Base-by-base conservation (phyloP, 2,797 vertebrate genomes). In the Delichon dasypus region DNA sequence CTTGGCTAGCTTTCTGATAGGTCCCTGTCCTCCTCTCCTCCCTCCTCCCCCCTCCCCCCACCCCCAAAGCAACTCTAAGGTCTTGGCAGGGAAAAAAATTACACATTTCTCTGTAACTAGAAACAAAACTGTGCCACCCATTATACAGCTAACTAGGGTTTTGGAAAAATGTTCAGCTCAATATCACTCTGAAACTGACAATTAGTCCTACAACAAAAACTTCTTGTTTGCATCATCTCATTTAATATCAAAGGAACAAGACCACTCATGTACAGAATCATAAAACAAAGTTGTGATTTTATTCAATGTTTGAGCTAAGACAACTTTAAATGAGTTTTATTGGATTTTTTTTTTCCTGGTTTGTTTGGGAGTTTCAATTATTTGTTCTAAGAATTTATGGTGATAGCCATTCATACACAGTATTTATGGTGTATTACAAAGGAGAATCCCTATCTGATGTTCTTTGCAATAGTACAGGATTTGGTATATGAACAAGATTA, bases 281-380 rank as follows among this genome's bases (percentile, higher is more conserved):
- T 72, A 32, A 84, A 65, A 47, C 0, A 27, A 71, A 66, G 7
- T 20, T 38, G 8, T 47, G 27, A 71, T 71, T 82, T 81, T 26
- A 20, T 50, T 66, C 8, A 14, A 0, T 32, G 7, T 58, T 71
- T 75, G 20, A 64, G 8, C 15, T n/a, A 38, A 22, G 27, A 19
- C 16, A 88, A 1, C 1, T 60, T 32, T 53, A 36, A 47, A 36
- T 60, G 15, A 47, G 10, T 10, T 53, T 34, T 42, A 3, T 57
- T 34, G 7, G 1, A 1, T 0, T 38, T 38, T 38, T 38, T 38
- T 44, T 60, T 44, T 7, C 5, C 6, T 0, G 0, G 14, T 50
- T 75, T 82, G 7, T 4, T 55, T 19, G 13, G 18, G 18, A 2
- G 4, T 16, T 29, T 62, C 38, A 34, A 67, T 60, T 45, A 1